These are phyloP conservation scores for Helostoma temminkii DNA, from an alignment of 2,797 vertebrate species.

Conservation along the genomic window DNA sequence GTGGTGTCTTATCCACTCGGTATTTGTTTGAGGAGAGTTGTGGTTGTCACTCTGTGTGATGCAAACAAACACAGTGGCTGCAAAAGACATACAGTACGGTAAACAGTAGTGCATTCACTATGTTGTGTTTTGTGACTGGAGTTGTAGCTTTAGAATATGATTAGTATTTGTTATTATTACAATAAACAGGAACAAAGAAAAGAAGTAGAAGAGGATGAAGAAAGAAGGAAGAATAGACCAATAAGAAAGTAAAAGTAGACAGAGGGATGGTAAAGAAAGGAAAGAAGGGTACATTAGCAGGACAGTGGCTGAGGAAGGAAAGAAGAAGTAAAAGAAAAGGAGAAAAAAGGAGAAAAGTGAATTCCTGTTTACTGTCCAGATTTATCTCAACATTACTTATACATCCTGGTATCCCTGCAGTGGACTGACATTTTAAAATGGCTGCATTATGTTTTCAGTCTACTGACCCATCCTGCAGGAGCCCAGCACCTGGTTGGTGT, in stretches of 20 bases:
- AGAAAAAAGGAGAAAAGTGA: too few species aligned
- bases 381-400: neutral
- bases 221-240: too few species aligned
- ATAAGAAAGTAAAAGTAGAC: too few species aligned
- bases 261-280: too few species aligned
- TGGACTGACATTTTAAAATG: conserved; percentile 18
- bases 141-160: too few species aligned
- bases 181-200: too few species aligned
- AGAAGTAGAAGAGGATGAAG: neutral
- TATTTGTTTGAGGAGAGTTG: conserved; percentile 11
- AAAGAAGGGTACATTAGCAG: neutral
- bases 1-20: conserved; percentile 16
- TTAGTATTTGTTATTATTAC: too few species aligned
- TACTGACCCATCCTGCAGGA: neutral
- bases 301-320: neutral
- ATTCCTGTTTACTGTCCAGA: too few species aligned
- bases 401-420: neutral
- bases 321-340: neutral
- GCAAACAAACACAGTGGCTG: conserved; percentile 3
- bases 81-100: neutral
- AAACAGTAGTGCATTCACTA: neutral
- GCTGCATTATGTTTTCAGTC: conserved; percentile 6
- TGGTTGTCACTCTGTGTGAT: conserved; percentile 13
- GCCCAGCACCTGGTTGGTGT: conserved; percentile 2
- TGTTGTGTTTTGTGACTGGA: neutral